These are phyloP conservation scores for Mystacides longicornis DNA, from an alignment of 2,888 invertebrate genomes.

Conservation along the genomic window DNA sequence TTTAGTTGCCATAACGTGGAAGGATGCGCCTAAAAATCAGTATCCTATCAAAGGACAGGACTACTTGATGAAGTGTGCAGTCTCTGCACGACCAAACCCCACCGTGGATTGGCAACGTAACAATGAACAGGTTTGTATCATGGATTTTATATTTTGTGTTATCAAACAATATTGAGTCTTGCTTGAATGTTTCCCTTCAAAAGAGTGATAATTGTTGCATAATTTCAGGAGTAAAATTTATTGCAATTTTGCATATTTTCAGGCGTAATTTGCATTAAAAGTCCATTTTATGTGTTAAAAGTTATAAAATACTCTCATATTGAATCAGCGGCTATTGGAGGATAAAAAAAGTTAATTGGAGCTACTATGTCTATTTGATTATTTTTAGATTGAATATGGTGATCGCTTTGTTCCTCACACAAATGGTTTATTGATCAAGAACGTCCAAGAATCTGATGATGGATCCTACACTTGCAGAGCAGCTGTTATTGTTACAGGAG, in stretches of 20 bases:
- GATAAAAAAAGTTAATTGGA: too few relatives aligned
- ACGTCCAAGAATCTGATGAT: slow-evolving; percentile 74
- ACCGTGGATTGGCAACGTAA: slow-evolving; percentile 82
- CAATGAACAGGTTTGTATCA: slow-evolving; percentile 52
- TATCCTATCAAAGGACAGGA: slow-evolving; percentile 70
- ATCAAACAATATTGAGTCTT: too few relatives aligned
- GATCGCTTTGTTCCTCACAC: slow-evolving; percentile 67
- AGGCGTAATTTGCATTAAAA: too few relatives aligned
- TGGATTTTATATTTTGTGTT: too few relatives aligned
- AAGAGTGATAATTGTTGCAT: too few relatives aligned
- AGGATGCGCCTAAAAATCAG: slow-evolving; percentile 77
- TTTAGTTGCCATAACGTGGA: slow-evolving; percentile 79
- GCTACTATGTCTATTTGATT: background rate
- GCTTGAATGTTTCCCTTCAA: too few relatives aligned
- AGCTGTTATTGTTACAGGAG: slow-evolving; percentile 74
- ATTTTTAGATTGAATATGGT: slow-evolving; percentile 53
- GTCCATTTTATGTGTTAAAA: too few relatives aligned
- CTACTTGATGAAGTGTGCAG: slow-evolving; percentile 74
- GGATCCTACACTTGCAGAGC: slow-evolving; percentile 83
- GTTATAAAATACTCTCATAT: too few relatives aligned
- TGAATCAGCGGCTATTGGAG: too few relatives aligned
- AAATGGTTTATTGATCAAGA: slow-evolving; percentile 69
- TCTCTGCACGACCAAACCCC: slow-evolving; percentile 77
- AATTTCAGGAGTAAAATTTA: too few relatives aligned
- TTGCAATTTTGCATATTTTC: too few relatives aligned